Evolutionary conservation across 2,888 invertebrate genomes (phyloP).

Genomic region (Panorpa germanica): DNA sequence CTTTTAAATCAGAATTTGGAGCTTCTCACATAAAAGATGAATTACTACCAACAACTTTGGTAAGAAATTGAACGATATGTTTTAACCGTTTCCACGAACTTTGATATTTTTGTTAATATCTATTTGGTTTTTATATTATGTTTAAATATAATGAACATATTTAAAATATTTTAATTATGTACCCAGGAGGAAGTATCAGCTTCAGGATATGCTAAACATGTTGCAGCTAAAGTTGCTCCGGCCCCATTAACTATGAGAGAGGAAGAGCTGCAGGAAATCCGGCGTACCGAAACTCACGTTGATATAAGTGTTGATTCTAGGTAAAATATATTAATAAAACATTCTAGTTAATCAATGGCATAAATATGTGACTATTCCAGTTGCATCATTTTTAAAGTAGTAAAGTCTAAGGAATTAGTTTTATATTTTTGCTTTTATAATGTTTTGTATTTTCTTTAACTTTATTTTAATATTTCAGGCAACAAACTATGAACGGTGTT

Average conservation of each 20-base stretch:
- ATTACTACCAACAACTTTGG: conserved; percentile 67
- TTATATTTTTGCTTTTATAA: no score
- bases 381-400: no score
- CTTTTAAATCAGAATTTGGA: conserved; percentile 91
- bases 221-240: conserved; percentile 59
- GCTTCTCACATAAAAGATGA: conserved; percentile 87
- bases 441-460: no score
- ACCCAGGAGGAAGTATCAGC: conserved; percentile 60
- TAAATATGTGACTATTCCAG: no score
- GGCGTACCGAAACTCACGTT: conserved; percentile 47
- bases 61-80: conserved; percentile 19
- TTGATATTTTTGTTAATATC: conserved; percentile 3
- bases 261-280: conserved; percentile 65
- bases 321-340: conserved; percentile 18
- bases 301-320: conserved; percentile 62
- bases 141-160: conserved; percentile 3
- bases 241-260: conserved; percentile 80
- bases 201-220: conserved; percentile 63
- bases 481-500: conserved; percentile 81
- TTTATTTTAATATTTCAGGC: conserved; percentile 28
- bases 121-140: neutral
- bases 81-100: neutral
- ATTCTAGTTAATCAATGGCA: no score
- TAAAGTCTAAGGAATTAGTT: no score
- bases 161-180: conserved; percentile 7